Percentiles rank a stretch among this genome's conserved stretches.
These are phyloP conservation scores for chimpanzee (Pan troglodytes) DNA, from an alignment of 2,113 vertebrate genomes.

Conservation along the genomic window DNA sequence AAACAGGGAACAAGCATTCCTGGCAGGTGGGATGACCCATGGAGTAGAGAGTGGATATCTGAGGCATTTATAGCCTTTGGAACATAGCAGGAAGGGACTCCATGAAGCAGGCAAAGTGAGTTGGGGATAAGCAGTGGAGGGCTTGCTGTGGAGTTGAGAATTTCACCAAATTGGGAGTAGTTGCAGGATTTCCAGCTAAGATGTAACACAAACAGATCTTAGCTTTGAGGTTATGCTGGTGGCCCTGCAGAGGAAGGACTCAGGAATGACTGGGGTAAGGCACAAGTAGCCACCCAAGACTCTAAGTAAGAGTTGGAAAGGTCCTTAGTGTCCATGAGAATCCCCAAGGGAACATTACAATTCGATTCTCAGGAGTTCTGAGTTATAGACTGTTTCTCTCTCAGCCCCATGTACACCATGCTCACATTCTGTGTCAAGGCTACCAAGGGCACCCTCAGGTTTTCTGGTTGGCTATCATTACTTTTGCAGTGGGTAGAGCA, in stretches of 20 bases:
- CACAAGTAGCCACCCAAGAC: too few relatives aligned
- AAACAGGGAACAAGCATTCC: not conserved
- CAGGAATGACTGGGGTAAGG: not conserved
- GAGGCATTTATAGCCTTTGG: not conserved
- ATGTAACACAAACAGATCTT: not conserved
- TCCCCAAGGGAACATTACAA: not conserved
- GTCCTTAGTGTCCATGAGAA: not conserved
- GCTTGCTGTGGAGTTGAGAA: not conserved
- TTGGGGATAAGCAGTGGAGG: not conserved
- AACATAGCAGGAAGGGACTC: not conserved
- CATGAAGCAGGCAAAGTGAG: not conserved
- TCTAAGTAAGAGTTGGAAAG: not conserved
- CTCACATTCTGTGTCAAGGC: not conserved
- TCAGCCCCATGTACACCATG: rapidly evolving
- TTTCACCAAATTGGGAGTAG: not conserved
- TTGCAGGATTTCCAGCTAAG: not conserved
- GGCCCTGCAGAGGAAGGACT: not conserved
- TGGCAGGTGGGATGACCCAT: not conserved
- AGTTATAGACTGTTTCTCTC: not conserved
- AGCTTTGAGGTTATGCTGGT: not conserved
- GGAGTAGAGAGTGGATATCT: not conserved
- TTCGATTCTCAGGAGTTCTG: not conserved
- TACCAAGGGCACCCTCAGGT: not conserved
- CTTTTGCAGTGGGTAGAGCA: not conserved
- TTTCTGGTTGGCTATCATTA: not conserved